Evolutionary conservation across 2,113 vertebrate species (phyloP).

Genomic region (Tricholaema leucomelas): DNA sequence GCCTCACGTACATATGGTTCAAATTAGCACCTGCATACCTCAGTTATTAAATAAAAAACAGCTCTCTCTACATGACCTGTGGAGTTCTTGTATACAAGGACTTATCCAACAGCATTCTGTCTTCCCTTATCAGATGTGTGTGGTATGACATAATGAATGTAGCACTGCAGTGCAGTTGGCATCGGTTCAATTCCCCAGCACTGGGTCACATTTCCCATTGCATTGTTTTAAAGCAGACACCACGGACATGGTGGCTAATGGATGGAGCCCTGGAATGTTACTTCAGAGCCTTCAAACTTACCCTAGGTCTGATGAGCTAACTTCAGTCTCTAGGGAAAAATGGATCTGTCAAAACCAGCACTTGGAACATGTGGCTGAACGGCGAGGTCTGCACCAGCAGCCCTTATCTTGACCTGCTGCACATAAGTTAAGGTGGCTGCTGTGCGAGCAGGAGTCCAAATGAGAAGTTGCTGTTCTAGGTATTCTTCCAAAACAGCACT

Average conservation of each 20-base stretch:
- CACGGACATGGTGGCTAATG: constrained; percentile 23
- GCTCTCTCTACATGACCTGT: constrained; percentile 56
- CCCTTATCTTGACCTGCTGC: constrained; percentile 5
- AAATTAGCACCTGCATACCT: constrained; percentile 80
- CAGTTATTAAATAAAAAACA: constrained; percentile 74
- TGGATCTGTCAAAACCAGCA: constrained; percentile 44
- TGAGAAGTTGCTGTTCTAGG: constrained; percentile 1
- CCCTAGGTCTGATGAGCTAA: constrained; percentile 47
- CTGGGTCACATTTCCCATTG: constrained; percentile 54
- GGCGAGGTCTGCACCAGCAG: neutral
- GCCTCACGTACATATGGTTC: constrained; percentile 63
- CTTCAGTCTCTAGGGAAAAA: constrained; percentile 46
- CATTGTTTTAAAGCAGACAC: constrained; percentile 38
- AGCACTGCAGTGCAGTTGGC: constrained; percentile 52
- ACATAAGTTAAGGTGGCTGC: neutral
- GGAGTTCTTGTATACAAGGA: constrained; percentile 61
- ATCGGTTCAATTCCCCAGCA: constrained; percentile 63
- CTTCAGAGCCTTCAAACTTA: constrained; percentile 55
- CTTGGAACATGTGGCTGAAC: neutral
- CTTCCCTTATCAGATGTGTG: constrained; percentile 74
- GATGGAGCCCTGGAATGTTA: constrained; percentile 42
- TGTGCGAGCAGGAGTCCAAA: neutral
- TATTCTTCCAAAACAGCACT: neutral
- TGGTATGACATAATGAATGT: constrained; percentile 68
- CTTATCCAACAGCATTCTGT: constrained; percentile 52